Percentiles rank a stretch among this genome's conserved stretches.
These are phyloP conservation scores for Tolmerus cingulatus DNA, from an alignment of 2,888 invertebrate genomes.

Conservation along the genomic window DNA sequence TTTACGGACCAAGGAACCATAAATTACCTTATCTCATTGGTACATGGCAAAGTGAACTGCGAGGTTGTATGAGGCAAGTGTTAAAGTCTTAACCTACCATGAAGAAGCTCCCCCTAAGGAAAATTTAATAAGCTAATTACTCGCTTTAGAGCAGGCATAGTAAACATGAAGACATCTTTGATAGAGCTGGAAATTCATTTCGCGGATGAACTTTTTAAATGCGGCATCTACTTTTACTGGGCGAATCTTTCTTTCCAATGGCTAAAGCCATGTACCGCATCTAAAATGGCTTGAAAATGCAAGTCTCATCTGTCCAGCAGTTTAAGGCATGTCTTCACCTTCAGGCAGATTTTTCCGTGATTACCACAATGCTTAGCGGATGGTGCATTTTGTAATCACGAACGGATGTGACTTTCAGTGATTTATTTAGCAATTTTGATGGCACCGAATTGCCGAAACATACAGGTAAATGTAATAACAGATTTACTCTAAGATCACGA, in stretches of 20 bases:
- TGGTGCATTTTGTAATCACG: neutral
- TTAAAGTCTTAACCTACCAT: neutral
- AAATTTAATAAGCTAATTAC: neutral
- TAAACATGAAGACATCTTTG: neutral
- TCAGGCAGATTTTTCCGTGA: neutral
- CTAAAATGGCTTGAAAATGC: neutral
- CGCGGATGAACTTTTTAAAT: neutral
- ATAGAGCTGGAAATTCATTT: neutral
- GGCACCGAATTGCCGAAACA: neutral
- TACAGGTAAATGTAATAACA: neutral
- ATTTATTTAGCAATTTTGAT: neutral
- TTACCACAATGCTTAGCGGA: neutral
- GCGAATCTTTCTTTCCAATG: neutral
- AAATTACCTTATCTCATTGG: no score
- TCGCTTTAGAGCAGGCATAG: neutral
- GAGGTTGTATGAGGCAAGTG: no score
- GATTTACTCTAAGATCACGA: neutral
- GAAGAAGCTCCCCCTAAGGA: neutral
- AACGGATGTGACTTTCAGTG: neutral
- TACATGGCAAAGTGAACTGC: no score
- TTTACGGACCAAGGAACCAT: no score
- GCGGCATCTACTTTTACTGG: neutral
- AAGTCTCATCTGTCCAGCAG: neutral
- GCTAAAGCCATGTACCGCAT: neutral
- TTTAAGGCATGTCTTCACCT: neutral